phyloP scores from a whole-genome alignment of 2,888 invertebrate species.

The Tetramorium bicarinatum region DNA sequence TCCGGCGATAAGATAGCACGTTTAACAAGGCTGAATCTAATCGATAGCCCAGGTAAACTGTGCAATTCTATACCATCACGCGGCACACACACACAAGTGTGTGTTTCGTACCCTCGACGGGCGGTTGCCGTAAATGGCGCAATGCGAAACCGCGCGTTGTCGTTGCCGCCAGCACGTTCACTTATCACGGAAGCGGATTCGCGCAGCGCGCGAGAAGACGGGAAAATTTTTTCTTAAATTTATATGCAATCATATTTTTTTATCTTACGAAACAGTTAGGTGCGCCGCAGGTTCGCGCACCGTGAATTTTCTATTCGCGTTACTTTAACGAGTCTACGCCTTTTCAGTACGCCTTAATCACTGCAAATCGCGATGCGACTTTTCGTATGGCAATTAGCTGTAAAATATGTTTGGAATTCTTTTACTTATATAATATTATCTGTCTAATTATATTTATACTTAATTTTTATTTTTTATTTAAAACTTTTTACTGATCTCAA shows the following conservation, averaged over 20 bases:
- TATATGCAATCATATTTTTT: constrained; percentile 29
- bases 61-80: constrained; percentile 21
- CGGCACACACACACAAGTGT: background rate
- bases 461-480: background rate
- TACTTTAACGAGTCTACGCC: constrained; percentile 1
- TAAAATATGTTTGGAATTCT: background rate
- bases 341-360: constrained; percentile 30
- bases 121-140: constrained; percentile 53
- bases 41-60: constrained; percentile 48
- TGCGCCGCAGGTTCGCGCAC: background rate
- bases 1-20: constrained; percentile 43
- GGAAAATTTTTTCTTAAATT: constrained; percentile 20
- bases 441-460: background rate
- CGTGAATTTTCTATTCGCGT: background rate
- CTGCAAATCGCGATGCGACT: background rate
- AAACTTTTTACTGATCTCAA: background rate
- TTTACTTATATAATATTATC: background rate
- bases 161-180: constrained; percentile 42
- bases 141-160: constrained; percentile 44
- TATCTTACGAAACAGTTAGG: constrained; percentile 8
- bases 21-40: constrained; percentile 56
- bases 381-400: background rate
- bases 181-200: constrained; percentile 47
- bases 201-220: constrained; percentile 28
- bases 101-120: constrained; percentile 37